Conservation (phyloP, 2,797 vertebrate genomes). For the Schizothorax lantsangensis region DNA sequence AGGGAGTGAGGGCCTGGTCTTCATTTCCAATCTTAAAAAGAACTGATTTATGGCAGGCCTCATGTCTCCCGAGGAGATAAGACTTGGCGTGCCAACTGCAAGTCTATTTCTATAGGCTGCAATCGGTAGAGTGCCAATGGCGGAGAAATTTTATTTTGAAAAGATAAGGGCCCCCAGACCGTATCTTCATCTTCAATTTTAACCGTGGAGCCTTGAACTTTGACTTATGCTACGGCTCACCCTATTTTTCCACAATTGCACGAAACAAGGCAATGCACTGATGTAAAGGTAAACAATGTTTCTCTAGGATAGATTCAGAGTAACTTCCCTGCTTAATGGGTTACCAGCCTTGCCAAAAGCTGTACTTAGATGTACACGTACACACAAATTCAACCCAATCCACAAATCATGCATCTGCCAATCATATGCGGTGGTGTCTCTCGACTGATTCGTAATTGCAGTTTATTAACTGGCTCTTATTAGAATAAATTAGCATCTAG, state of each 20-base stretch:
- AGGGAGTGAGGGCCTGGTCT: constrained; percentile 58
- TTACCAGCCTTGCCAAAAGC: not conserved
- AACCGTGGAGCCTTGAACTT: constrained; percentile 57
- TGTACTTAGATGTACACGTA: constrained; percentile 10
- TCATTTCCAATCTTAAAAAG: constrained; percentile 70
- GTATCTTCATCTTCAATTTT: constrained; percentile 62
- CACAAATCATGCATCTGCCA: constrained; percentile 58
- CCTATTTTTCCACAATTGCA: not conserved
- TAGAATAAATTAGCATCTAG: constrained; percentile 90
- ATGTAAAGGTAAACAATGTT: not conserved
- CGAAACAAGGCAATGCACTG: not conserved
- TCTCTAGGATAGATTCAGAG: not conserved
- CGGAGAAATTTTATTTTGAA: constrained; percentile 58
- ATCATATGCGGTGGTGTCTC: constrained; percentile 74
- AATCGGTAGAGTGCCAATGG: constrained; percentile 66
- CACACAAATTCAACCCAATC: constrained; percentile 11
- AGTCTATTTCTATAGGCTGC: constrained; percentile 62
- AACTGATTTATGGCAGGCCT: constrained; percentile 73
- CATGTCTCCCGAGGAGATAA: constrained; percentile 71
- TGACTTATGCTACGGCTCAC: constrained; percentile 24
- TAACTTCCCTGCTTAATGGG: constrained; percentile 26
- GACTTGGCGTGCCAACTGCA: constrained; percentile 57
- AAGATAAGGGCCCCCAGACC: constrained; percentile 58
- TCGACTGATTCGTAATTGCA: constrained; percentile 84
- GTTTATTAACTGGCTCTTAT: constrained; percentile 88